phyloP scores from a whole-genome alignment of 2,113 vertebrate genomes.

The Myrmecophaga tridactyla region DNA sequence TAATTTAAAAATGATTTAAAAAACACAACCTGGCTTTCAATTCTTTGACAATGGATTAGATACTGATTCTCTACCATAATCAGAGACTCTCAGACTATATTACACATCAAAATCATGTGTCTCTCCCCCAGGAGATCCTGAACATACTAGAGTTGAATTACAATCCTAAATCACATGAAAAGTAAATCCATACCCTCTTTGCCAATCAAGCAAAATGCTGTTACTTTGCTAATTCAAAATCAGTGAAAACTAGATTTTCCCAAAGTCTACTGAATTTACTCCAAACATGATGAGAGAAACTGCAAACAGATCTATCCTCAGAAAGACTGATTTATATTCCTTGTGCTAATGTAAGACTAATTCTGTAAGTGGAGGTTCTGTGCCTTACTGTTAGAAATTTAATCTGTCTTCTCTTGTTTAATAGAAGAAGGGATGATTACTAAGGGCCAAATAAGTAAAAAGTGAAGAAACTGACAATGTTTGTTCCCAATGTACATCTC shows the following conservation, averaged over 20 bases:
- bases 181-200: neutral
- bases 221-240: constrained; percentile 62
- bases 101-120: neutral
- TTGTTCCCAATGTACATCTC: constrained; percentile 64
- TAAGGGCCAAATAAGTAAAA: constrained; percentile 69
- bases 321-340: constrained; percentile 76
- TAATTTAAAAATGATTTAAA: too few species aligned
- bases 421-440: constrained; percentile 79
- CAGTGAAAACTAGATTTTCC: constrained; percentile 71
- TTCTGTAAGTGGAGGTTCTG: constrained; percentile 84
- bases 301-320: constrained; percentile 72
- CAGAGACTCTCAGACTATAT: fast-evolving
- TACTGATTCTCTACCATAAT: neutral
- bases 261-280: constrained; percentile 79
- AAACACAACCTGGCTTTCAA: fast-evolving
- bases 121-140: neutral
- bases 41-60: neutral
- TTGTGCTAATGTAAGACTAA: constrained; percentile 82
- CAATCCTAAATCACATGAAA: neutral
- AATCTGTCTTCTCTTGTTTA: constrained; percentile 82
- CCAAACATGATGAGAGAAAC: constrained; percentile 76
- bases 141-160: neutral
- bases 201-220: neutral
- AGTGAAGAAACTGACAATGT: constrained; percentile 69
- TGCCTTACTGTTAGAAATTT: constrained; percentile 81